These are phyloP conservation scores for Calephelis nemesis DNA, from an alignment of 1,140 invertebrate species.

Conservation along the genomic window DNA sequence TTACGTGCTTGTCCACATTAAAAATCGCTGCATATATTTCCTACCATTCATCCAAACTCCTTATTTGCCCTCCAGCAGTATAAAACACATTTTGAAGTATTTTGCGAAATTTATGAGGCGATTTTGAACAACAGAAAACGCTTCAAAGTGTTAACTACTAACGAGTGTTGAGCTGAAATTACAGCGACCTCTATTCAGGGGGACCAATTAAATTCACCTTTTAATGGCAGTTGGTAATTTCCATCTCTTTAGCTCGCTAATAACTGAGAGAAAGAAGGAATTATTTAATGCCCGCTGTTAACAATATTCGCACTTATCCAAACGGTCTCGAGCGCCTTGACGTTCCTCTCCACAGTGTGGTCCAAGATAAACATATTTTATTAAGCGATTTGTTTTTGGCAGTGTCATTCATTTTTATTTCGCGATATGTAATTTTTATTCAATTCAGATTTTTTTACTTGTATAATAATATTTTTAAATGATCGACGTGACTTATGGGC, in stretches of 20 bases:
- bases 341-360: conserved; percentile 30
- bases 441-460: too few species aligned
- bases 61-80: too few species aligned
- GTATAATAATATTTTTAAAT: too few species aligned
- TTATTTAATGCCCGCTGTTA: conserved; percentile 34
- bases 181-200: conserved; percentile 14
- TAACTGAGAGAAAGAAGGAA: conserved; percentile 35
- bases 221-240: conserved; percentile 25
- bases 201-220: conserved; percentile 17
- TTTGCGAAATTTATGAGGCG: background rate
- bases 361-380: background rate
- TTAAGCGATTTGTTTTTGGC: too few species aligned
- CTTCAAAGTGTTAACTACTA: conserved; percentile 8
- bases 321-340: conserved; percentile 25
- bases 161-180: background rate
- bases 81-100: background rate
- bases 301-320: conserved; percentile 44
- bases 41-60: too few species aligned
- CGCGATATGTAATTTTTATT: too few species aligned
- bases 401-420: background rate
- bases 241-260: conserved; percentile 29
- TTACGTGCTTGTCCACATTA: too few species aligned
- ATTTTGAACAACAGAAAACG: conserved; percentile 13
- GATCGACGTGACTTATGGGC: too few species aligned
- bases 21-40: too few species aligned